phyloP scores from a whole-genome alignment of 2,888 invertebrate genomes.

The Marasmarcha lunaedactyla region DNA sequence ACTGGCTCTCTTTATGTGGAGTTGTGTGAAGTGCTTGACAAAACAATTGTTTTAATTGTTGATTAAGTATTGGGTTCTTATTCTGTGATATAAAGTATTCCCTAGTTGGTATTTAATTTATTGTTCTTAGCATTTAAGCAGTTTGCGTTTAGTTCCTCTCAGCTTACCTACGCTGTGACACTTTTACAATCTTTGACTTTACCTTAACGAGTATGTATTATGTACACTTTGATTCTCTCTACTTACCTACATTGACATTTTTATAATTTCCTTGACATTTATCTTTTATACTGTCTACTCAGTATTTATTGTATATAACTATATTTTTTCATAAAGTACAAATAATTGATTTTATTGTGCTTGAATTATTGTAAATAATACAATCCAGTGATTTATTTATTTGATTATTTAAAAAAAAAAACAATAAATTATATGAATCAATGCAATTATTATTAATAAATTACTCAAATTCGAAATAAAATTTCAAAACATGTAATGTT shows the following conservation, averaged over 20 bases:
- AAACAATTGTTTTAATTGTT: slow-evolving; percentile 44
- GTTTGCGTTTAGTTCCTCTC: slow-evolving; percentile 39
- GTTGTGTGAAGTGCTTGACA: slow-evolving; percentile 45
- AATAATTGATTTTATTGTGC: neutral
- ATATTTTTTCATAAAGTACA: neutral
- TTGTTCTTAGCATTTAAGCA: slow-evolving; percentile 47
- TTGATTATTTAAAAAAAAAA: too few species aligned
- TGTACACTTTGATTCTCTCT: slow-evolving; percentile 33
- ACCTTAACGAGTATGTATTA: neutral
- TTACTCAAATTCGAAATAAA: too few species aligned
- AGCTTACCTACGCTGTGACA: slow-evolving; percentile 2
- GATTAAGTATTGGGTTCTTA: slow-evolving; percentile 67
- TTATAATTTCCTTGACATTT: slow-evolving; percentile 1
- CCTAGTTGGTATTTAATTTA: slow-evolving; percentile 63
- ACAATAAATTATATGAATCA: neutral
- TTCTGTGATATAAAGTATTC: slow-evolving; percentile 70
- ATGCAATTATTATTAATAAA: too few species aligned
- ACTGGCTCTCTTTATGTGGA: slow-evolving; percentile 21
- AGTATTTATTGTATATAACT: slow-evolving; percentile 1
- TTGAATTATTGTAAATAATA: slow-evolving; percentile 1
- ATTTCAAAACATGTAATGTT: too few species aligned
- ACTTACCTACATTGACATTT: slow-evolving; percentile 3
- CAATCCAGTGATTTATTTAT: slow-evolving; percentile 1
- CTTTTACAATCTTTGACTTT: neutral
- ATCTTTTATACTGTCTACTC: slow-evolving; percentile 2